These are phyloP conservation scores for Anableps anableps DNA, from an alignment of 2,797 vertebrate genomes.

Conservation along the genomic window DNA sequence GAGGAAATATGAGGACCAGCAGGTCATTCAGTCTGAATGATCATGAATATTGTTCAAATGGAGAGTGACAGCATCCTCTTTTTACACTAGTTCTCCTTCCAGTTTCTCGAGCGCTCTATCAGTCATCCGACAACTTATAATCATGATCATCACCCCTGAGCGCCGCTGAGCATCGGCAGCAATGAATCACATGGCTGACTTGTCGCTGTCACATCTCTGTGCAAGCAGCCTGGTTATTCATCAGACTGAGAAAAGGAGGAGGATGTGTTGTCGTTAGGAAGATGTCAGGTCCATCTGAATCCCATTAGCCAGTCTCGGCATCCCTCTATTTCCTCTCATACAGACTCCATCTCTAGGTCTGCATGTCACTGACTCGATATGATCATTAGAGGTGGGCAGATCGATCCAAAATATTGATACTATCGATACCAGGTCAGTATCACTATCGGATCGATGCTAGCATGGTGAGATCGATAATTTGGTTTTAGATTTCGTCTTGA, in stretches of 20 bases:
- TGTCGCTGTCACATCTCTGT: slow-evolving; percentile 34
- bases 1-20: background rate
- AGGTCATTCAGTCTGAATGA: slow-evolving; percentile 15
- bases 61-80: slow-evolving; percentile 9
- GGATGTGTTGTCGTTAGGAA: slow-evolving; percentile 9
- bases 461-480: background rate
- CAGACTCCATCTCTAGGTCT: background rate
- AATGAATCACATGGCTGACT: slow-evolving; percentile 53
- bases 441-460: background rate
- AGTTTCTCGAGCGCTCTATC: slow-evolving; percentile 19
- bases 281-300: slow-evolving; percentile 53
- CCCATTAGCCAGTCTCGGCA: slow-evolving; percentile 31
- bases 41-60: background rate
- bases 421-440: background rate
- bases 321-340: background rate
- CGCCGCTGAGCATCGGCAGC: slow-evolving; percentile 34
- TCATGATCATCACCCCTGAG: slow-evolving; percentile 51
- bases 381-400: background rate
- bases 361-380: slow-evolving; percentile 3
- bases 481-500: background rate
- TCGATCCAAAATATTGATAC: background rate
- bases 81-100: background rate
- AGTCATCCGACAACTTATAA: slow-evolving; percentile 46
- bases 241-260: slow-evolving; percentile 25
- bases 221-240: slow-evolving; percentile 13